These are phyloP conservation scores for Anagrus nilaparvatae DNA, from an alignment of 1,140 invertebrate genomes.

Conservation along the genomic window DNA sequence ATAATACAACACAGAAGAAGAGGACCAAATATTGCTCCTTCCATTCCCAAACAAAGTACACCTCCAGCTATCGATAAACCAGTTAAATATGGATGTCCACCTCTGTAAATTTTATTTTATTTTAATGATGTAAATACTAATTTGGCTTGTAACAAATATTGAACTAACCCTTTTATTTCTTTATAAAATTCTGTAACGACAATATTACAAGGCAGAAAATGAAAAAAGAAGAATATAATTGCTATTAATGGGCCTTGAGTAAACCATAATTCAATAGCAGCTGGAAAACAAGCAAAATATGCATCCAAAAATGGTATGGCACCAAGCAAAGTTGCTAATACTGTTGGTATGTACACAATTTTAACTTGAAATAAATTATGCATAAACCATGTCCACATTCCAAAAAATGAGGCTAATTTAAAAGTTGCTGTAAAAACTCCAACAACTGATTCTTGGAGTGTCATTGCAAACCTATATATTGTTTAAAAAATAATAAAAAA, in stretches of 20 bases:
- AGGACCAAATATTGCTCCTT: conserved; percentile 94
- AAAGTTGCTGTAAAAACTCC: conserved; percentile 88
- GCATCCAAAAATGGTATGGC: conserved; percentile 90
- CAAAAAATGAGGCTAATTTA: conserved; percentile 95
- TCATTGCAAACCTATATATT: conserved; percentile 58
- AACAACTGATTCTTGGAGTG: conserved; percentile 62
- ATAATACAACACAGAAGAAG: conserved; percentile 81
- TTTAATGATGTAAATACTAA: background rate
- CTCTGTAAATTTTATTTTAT: conserved; percentile 49
- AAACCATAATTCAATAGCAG: conserved; percentile 87
- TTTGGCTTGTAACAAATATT: background rate
- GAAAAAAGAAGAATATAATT: conserved; percentile 67
- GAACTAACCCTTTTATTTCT: conserved; percentile 97
- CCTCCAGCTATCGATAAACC: conserved; percentile 96
- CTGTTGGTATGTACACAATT: conserved; percentile 91
- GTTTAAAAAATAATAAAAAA: too few species aligned
- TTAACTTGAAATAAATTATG: conserved; percentile 92
- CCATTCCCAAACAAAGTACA: conserved; percentile 90
- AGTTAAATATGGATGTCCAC: conserved; percentile 96
- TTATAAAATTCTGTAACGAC: conserved; percentile 93
- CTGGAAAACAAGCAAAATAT: conserved; percentile 89
- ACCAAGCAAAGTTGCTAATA: conserved; percentile 81
- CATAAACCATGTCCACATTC: conserved; percentile 95
- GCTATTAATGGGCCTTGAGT: conserved; percentile 66
- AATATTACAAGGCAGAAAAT: conserved; percentile 81